These are phyloP conservation scores for Mustela lutreola DNA, from an alignment of 2,113 vertebrate genomes.

Conservation along the genomic window DNA sequence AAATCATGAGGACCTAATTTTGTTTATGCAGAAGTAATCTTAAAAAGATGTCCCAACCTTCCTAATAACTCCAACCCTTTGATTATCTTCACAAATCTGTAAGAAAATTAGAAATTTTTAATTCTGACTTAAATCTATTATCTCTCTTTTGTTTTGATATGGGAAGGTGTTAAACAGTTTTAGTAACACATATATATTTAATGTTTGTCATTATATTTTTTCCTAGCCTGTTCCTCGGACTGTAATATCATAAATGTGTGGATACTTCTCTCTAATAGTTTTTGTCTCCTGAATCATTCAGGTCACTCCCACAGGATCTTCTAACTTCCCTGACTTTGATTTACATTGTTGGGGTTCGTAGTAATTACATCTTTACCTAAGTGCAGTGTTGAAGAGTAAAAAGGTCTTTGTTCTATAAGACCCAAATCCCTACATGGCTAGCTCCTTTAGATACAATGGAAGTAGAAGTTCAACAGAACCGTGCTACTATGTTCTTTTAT, in stretches of 20 bases:
- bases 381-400: background rate
- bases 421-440: background rate
- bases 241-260: background rate
- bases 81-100: background rate
- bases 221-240: background rate
- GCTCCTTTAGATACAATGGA: background rate
- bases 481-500: background rate
- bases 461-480: background rate
- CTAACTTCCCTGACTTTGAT: background rate
- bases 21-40: background rate
- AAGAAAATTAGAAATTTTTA: background rate
- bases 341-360: background rate
- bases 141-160: slow-evolving; percentile 25
- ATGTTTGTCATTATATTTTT: background rate
- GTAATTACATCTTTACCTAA: background rate
- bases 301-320: background rate
- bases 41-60: background rate
- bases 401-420: background rate
- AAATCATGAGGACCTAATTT: background rate
- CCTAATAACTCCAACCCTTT: background rate
- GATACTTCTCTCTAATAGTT: background rate
- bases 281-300: background rate
- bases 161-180: background rate
- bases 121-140: background rate
- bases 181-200: background rate